These are phyloP conservation scores for Ascaphus truei DNA, from an alignment of 2,113 vertebrate genomes.

Conservation along the genomic window DNA sequence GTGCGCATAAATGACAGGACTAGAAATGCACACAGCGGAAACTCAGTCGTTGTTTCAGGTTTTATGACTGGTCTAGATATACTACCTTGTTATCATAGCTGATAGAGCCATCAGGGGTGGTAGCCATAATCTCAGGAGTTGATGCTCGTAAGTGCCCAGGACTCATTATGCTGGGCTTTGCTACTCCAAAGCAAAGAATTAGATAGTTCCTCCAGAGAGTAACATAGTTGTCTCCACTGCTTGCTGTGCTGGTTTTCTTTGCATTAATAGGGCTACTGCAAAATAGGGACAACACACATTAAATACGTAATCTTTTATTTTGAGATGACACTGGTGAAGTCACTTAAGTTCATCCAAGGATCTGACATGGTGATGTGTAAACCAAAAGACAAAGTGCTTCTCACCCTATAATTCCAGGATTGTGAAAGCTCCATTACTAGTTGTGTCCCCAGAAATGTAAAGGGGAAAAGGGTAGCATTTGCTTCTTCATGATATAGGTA, in stretches of 20 bases:
- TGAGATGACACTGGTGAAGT: too few relatives aligned
- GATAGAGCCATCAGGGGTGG: slow-evolving; percentile 89
- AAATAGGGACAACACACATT: slow-evolving; percentile 34
- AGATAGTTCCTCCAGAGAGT: slow-evolving; percentile 97
- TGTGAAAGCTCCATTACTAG: too few relatives aligned
- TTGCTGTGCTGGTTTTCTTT: slow-evolving; percentile 89
- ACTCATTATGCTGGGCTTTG: slow-evolving; percentile 97
- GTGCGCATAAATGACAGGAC: too few relatives aligned
- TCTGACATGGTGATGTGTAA: too few relatives aligned
- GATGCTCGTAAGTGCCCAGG: slow-evolving; percentile 91
- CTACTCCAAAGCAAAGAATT: slow-evolving; percentile 93
- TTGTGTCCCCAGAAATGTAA: too few relatives aligned
- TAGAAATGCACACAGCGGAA: background rate
- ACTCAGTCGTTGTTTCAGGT: background rate
- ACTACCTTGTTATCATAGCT: slow-evolving; percentile 95
- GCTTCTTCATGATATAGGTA: too few relatives aligned
- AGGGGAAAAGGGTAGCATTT: too few relatives aligned
- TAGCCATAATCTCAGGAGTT: slow-evolving; percentile 93
- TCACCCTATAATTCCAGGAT: too few relatives aligned
- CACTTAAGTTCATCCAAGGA: too few relatives aligned
- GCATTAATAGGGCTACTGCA: slow-evolving; percentile 90
- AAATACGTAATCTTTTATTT: too few relatives aligned
- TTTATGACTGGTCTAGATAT: background rate
- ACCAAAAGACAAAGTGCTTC: too few relatives aligned
- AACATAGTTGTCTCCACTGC: slow-evolving; percentile 85